A percentile compares a stretch with the other conserved stretches of the same genome.
Conservation (phyloP, 2,113 vertebrate species). For the Pelvicachromis taeniatus region DNA sequence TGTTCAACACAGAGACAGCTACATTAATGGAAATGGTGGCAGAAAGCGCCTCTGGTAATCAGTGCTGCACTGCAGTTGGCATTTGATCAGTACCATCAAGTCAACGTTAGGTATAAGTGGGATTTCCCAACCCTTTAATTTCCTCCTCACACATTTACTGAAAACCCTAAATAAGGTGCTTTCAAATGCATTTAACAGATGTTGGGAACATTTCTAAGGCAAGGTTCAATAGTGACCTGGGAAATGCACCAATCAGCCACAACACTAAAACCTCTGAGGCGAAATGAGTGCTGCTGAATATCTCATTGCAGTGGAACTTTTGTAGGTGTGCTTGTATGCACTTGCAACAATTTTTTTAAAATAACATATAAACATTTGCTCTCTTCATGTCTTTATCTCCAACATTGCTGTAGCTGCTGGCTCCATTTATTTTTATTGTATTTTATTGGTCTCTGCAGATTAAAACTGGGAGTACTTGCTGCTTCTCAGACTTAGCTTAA, state of each 20-base stretch:
- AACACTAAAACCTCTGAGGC: not conserved
- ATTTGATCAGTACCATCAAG: not conserved
- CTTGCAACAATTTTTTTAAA: not conserved
- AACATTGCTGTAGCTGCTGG: not conserved
- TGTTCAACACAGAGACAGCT: not conserved
- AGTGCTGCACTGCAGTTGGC: not conserved
- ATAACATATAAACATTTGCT: not conserved
- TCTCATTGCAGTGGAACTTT: not conserved
- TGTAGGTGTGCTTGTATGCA: not conserved
- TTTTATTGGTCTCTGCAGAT: not conserved
- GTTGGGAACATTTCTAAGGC: not conserved
- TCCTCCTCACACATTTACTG: not conserved
- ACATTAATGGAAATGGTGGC: not conserved
- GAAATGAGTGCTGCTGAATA: not conserved
- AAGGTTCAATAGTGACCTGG: not conserved
- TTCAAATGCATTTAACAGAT: not conserved
- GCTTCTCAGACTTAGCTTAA: not conserved
- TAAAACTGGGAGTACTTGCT: not conserved
- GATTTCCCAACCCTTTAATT: not conserved
- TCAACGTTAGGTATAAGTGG: not conserved
- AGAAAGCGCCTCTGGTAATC: not conserved
- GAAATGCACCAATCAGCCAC: not conserved
- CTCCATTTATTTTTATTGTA: not conserved
- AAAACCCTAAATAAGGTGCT: not conserved
- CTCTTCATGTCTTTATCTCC: not conserved